These are phyloP conservation scores for Myrmecophaga tridactyla DNA, from an alignment of 2,113 vertebrate genomes.

Conservation along the genomic window DNA sequence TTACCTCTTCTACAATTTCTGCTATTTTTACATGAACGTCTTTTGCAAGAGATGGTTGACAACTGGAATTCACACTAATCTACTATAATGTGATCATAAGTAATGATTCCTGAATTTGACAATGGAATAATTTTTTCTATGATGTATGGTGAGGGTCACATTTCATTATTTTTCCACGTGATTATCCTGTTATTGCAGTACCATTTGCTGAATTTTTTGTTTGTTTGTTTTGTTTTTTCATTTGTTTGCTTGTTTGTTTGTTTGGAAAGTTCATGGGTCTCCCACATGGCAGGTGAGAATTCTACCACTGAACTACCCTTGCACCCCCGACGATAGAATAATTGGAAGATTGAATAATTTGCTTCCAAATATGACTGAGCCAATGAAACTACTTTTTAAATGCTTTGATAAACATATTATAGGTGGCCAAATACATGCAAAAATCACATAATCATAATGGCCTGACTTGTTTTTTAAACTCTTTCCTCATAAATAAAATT, in stretches of 20 bases:
- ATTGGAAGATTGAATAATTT: conserved; percentile 19
- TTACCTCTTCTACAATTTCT: neutral
- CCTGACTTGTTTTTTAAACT: conserved; percentile 29
- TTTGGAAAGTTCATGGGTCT: too few relatives aligned
- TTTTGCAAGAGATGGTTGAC: conserved; percentile 24
- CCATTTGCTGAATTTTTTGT: too few relatives aligned
- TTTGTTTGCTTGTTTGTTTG: too few relatives aligned
- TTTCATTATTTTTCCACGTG: too few relatives aligned
- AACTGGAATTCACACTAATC: neutral
- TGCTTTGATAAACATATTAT: neutral
- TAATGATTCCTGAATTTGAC: neutral
- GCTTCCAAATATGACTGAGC: conserved; percentile 14
- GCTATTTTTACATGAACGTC: neutral
- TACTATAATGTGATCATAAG: neutral
- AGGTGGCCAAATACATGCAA: conserved; percentile 12
- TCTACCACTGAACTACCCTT: too few relatives aligned
- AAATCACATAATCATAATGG: neutral
- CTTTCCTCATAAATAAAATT: conserved; percentile 47
- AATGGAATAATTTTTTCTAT: too few relatives aligned
- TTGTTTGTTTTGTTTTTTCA: too few relatives aligned
- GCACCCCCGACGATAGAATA: conserved; percentile 36
- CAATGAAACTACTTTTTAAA: conserved; percentile 49
- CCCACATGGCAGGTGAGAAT: too few relatives aligned
- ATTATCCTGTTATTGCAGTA: too few relatives aligned
- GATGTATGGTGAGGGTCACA: too few relatives aligned